Percentiles rank a stretch among this genome's conserved stretches.
phyloP scores from a whole-genome alignment of 2,888 invertebrate genomes.

The Elmis aenea region DNA sequence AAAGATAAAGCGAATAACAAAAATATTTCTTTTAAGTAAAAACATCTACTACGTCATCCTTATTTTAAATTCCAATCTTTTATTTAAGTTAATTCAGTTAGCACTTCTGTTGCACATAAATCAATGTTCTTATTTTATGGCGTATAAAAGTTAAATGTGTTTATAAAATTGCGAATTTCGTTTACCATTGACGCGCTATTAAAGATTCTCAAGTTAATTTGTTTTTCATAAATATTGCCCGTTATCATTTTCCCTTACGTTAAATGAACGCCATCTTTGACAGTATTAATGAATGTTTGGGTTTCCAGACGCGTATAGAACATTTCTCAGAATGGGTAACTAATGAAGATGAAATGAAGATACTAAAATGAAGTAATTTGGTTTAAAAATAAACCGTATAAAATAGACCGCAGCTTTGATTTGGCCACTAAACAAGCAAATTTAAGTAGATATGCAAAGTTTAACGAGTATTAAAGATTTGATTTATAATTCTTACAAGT shows the following conservation, averaged over 20 bases:
- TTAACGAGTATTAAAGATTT: constrained; percentile 30
- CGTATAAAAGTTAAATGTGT: constrained; percentile 21
- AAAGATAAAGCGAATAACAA: no score
- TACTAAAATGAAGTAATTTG: no score
- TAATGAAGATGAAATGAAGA: no score
- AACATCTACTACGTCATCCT: no score
- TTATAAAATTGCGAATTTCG: constrained; percentile 18
- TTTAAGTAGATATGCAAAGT: constrained; percentile 13
- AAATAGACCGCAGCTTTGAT: no score
- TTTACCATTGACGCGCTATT: constrained; percentile 19
- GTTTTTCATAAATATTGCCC: constrained; percentile 4
- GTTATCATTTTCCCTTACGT: not conserved
- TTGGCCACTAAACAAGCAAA: constrained; percentile 10
- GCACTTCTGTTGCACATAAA: constrained; percentile 12
- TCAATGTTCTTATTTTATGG: constrained; percentile 10
- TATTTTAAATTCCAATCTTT: constrained; percentile 1
- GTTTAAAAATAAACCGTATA: no score
- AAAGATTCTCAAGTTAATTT: constrained; percentile 11
- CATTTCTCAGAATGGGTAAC: no score
- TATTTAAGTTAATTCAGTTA: constrained; percentile 6
- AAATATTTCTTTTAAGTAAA: no score
- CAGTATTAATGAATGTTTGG: no score
- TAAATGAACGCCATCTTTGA: no score
- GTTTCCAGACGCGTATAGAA: no score
- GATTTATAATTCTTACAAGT: constrained; percentile 29